These are phyloP conservation scores for Oxyruncus cristatus DNA, from an alignment of 2,113 vertebrate genomes.

Conservation along the genomic window DNA sequence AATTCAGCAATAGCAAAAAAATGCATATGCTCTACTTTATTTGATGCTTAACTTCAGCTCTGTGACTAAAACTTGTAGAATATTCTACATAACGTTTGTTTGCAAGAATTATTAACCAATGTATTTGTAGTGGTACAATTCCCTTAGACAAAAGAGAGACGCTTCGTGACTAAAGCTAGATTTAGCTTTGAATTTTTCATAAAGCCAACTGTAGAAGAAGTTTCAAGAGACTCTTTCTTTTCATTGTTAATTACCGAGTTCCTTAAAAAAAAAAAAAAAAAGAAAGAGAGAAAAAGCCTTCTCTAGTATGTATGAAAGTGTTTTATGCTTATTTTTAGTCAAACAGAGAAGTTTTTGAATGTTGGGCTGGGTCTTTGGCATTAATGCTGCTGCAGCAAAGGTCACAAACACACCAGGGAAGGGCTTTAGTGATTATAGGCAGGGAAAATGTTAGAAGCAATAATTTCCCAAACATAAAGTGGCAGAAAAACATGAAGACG, in stretches of 20 bases:
- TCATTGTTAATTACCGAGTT: conserved; percentile 21
- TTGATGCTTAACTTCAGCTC: background rate
- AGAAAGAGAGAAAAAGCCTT: background rate
- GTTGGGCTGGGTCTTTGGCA: background rate
- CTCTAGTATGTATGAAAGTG: background rate
- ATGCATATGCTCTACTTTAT: background rate
- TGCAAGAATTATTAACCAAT: background rate
- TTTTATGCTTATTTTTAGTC: conserved; percentile 20
- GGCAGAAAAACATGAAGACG: background rate
- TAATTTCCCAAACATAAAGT: background rate
- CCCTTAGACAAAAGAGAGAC: background rate
- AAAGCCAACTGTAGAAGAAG: conserved; percentile 9
- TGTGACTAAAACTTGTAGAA: background rate
- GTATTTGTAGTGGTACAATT: background rate
- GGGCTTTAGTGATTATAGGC: background rate
- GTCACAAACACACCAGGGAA: background rate
- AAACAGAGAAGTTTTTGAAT: conserved; percentile 14
- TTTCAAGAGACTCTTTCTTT: conserved; percentile 55
- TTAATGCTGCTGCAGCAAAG: background rate
- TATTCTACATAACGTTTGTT: background rate
- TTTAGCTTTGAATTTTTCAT: conserved; percentile 48
- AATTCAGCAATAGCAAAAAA: background rate
- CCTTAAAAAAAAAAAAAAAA: background rate
- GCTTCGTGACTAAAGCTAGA: conserved; percentile 18
- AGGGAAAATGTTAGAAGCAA: background rate